Conservation (phyloP, 2,113 vertebrate species). For the Rhagologus leucostigma region DNA sequence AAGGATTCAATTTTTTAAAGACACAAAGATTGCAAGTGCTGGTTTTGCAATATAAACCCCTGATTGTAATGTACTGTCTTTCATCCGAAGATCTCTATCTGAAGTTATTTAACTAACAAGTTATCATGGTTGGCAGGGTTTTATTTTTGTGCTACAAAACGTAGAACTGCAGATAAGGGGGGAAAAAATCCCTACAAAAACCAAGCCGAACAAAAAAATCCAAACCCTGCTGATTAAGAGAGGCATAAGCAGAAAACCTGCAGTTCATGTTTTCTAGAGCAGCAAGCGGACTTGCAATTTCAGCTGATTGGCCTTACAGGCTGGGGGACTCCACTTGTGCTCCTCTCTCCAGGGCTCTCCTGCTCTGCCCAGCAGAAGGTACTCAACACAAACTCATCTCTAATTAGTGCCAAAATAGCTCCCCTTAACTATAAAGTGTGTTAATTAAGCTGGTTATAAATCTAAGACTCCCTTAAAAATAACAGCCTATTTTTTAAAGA, state of each 20-base stretch:
- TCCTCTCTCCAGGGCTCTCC: background rate
- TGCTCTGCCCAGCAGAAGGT: background rate
- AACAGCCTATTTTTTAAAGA: background rate
- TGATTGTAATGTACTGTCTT: background rate
- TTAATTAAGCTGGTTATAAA: background rate
- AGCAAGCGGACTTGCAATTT: background rate
- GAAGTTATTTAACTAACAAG: background rate
- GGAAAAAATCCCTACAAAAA: accelerated
- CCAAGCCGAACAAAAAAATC: background rate
- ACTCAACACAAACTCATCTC: background rate
- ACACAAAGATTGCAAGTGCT: background rate
- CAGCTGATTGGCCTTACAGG: background rate
- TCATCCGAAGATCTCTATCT: background rate
- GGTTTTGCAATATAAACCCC: conserved; percentile 29
- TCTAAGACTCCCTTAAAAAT: background rate
- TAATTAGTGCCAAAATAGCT: background rate
- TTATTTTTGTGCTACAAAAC: background rate
- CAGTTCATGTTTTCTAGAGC: background rate
- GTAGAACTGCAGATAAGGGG: background rate
- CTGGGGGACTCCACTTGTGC: background rate
- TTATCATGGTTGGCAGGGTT: background rate
- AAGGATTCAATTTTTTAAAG: conserved; percentile 21
- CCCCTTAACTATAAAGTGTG: background rate
- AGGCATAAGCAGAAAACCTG: background rate
- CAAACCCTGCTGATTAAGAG: accelerated